phyloP scores from a whole-genome alignment of 2,888 invertebrate genomes.

The Trisateles emortualis region DNA sequence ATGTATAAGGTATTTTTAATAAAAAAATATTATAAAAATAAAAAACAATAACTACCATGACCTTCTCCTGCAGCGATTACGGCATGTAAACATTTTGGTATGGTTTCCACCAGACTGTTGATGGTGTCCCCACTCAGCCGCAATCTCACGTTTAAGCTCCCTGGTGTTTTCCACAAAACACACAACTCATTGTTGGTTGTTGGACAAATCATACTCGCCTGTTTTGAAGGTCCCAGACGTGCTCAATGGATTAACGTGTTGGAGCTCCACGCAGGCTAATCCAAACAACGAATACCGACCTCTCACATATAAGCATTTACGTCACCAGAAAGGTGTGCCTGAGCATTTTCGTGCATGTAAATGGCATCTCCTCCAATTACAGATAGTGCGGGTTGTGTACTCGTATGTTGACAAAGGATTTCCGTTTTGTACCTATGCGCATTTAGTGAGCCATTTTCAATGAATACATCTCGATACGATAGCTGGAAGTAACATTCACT shows the following conservation, averaged over 20 bases:
- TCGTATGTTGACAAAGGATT: conserved; percentile 10
- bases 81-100: not conserved
- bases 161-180: not conserved
- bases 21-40: conserved; percentile 2
- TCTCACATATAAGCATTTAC: conserved; percentile 10
- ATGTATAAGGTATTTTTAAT: not conserved
- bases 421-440: conserved; percentile 20
- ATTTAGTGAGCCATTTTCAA: conserved; percentile 25
- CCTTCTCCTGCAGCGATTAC: not conserved
- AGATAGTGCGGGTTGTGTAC: conserved; percentile 11
- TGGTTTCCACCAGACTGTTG: not conserved
- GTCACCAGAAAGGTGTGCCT: conserved; percentile 5
- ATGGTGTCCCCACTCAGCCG: not conserved
- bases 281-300: conserved; percentile 6
- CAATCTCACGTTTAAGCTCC: not conserved
- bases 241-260: not conserved
- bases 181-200: not conserved
- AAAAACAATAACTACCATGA: too few species aligned
- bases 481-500: not conserved
- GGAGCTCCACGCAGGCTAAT: conserved; percentile 5
- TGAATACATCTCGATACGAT: conserved; percentile 23
- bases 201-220: not conserved
- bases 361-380: conserved; percentile 3
- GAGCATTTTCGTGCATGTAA: conserved; percentile 15
- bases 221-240: not conserved